These are phyloP conservation scores for Sturmia bella DNA, from an alignment of 2,888 invertebrate genomes.

Conservation along the genomic window DNA sequence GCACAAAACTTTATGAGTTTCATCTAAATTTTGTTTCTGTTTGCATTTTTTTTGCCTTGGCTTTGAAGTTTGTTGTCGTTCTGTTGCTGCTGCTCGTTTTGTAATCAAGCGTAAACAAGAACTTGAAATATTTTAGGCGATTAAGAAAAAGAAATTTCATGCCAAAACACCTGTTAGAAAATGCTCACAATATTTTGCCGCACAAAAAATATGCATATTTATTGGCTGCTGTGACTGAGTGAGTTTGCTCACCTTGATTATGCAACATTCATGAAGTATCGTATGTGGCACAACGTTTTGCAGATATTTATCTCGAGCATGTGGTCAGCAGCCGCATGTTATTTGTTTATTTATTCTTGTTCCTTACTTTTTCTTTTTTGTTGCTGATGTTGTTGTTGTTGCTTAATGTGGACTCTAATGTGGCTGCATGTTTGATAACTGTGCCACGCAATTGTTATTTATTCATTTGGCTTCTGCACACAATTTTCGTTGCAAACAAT, in stretches of 20 bases:
- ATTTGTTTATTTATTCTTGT: slow-evolving; percentile 1
- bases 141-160: slow-evolving; percentile 33
- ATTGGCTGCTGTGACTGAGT: slow-evolving; percentile 27
- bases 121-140: slow-evolving; percentile 59
- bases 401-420: background rate
- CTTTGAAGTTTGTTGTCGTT: slow-evolving; percentile 25
- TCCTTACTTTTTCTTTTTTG: background rate
- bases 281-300: slow-evolving; percentile 52
- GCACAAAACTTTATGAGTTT: slow-evolving; percentile 42
- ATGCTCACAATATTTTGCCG: slow-evolving; percentile 10
- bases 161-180: slow-evolving; percentile 53
- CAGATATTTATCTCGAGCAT: slow-evolving; percentile 50
- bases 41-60: background rate
- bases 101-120: slow-evolving; percentile 62
- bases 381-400: slow-evolving; percentile 1
- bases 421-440: slow-evolving; percentile 40
- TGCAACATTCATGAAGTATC: slow-evolving; percentile 54
- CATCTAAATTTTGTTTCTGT: slow-evolving; percentile 27
- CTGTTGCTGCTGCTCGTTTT: slow-evolving; percentile 12
- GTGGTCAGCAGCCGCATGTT: slow-evolving; percentile 45
- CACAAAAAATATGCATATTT: slow-evolving; percentile 30
- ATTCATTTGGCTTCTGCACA: slow-evolving; percentile 30
- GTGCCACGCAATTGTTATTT: slow-evolving; percentile 55
- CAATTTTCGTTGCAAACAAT: background rate
- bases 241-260: slow-evolving; percentile 50